Evolutionary conservation across 2,797 vertebrate species (phyloP).

Genomic region (Phaenicophaeus curvirostris): DNA sequence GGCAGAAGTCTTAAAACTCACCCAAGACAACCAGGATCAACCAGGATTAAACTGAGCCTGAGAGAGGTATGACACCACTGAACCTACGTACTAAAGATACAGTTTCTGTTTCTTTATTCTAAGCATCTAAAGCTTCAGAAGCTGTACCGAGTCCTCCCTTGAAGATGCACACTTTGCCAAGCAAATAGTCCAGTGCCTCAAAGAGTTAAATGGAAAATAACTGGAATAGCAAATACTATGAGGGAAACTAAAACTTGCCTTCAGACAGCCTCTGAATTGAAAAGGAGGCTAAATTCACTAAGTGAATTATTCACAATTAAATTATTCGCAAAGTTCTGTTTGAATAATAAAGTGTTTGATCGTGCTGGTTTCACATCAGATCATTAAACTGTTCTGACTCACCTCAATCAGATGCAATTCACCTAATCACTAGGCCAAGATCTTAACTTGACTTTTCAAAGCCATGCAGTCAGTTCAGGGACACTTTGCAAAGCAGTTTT

Average conservation of each 20-base stretch:
- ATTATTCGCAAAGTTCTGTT: neutral
- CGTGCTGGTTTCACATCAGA: neutral
- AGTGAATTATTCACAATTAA: neutral
- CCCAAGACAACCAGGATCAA: neutral
- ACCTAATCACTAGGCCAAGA: neutral
- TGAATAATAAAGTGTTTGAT: neutral
- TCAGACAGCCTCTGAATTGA: neutral
- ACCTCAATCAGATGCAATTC: neutral
- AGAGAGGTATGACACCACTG: neutral
- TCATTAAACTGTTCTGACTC: neutral
- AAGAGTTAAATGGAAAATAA: neutral
- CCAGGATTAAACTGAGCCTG: neutral
- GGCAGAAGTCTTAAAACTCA: neutral
- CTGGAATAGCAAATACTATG: fast-evolving
- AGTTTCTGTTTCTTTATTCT: neutral
- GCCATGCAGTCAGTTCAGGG: neutral
- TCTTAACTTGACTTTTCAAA: neutral
- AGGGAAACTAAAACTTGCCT: neutral
- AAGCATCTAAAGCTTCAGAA: neutral
- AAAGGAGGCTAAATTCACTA: neutral
- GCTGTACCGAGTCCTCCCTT: neutral
- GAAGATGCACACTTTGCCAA: neutral
- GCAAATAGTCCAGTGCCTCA: neutral
- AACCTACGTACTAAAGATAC: neutral
- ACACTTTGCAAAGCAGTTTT: neutral